phyloP scores from a whole-genome alignment of 2,797 vertebrate genomes.

The Sciaenops ocellatus region DNA sequence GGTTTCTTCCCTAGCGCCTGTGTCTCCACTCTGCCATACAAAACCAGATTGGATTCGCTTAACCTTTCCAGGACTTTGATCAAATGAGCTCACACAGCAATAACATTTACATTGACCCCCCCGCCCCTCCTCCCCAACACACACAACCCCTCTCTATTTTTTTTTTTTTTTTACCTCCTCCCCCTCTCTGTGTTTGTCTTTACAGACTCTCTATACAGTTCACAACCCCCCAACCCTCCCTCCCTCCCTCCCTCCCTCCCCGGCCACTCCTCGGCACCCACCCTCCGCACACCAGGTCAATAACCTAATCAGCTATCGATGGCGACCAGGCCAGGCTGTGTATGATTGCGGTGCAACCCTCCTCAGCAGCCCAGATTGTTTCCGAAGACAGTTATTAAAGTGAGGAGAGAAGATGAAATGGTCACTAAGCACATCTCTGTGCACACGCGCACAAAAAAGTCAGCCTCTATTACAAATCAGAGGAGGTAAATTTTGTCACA shows the following conservation, averaged over 20 bases:
- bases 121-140: conserved; percentile 47
- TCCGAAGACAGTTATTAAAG: conserved; percentile 79
- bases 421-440: conserved; percentile 58
- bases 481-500: conserved; percentile 54
- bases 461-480: conserved; percentile 54
- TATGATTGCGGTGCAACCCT: conserved; percentile 75
- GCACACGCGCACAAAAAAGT: conserved; percentile 25
- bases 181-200: conserved; percentile 47
- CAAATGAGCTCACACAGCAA: conserved; percentile 91
- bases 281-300: conserved; percentile 78
- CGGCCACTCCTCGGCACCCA: conserved; percentile 49
- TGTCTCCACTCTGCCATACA: conserved; percentile 90
- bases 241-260: conserved; percentile 13
- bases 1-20: conserved; percentile 83
- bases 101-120: conserved; percentile 91
- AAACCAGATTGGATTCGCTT: conserved; percentile 93
- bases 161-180: conserved; percentile 31
- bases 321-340: conserved; percentile 76
- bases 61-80: conserved; percentile 92
- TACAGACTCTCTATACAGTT: conserved; percentile 57
- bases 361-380: conserved; percentile 74
- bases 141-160: conserved; percentile 47
- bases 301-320: conserved; percentile 89
- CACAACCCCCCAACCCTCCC: background rate
- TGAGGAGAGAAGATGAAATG: conserved; percentile 72